A percentile compares a stretch with the other conserved stretches of the same genome.
phyloP scores from a whole-genome alignment of 2,113 vertebrate species.

The Dendropsophus ebraccatus region DNA sequence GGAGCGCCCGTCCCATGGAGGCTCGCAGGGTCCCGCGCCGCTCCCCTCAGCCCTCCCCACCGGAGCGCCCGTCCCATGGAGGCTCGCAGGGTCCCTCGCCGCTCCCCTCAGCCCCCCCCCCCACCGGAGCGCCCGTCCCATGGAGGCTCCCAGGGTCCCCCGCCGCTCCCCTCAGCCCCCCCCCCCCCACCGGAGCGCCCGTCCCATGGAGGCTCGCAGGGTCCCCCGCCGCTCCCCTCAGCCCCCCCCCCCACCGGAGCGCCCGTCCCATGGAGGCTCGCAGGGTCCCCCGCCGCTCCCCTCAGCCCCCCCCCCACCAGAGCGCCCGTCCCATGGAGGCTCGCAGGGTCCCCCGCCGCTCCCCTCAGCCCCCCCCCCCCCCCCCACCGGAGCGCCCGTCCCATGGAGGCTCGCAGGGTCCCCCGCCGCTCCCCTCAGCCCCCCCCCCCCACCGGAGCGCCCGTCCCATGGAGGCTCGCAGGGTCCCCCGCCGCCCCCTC shows the following conservation, averaged over 20 bases:
- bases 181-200: constrained; percentile 43
- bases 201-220: constrained; percentile 20
- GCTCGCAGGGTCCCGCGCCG: constrained; percentile 14
- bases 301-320: constrained; percentile 43
- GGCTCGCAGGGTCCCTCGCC: constrained; percentile 18
- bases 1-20: constrained; percentile 36
- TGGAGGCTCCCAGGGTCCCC: constrained; percentile 11
- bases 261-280: constrained; percentile 28
- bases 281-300: too few species aligned
- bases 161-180: too few species aligned
- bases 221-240: too few species aligned
- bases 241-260: constrained; percentile 45
- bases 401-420: constrained; percentile 29
- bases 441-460: constrained; percentile 46
- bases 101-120: constrained; percentile 43
- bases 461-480: constrained; percentile 21
- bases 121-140: constrained; percentile 43
- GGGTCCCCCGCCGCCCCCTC: too few species aligned
- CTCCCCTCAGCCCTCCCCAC: constrained; percentile 49
- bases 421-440: too few species aligned
- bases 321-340: constrained; percentile 34
- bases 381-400: constrained; percentile 40
- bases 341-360: constrained; percentile 17
- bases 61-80: constrained; percentile 32
- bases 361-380: too few species aligned